Conservation (phyloP, 2,888 invertebrate species). For the Thysanoteuthis rhombus region DNA sequence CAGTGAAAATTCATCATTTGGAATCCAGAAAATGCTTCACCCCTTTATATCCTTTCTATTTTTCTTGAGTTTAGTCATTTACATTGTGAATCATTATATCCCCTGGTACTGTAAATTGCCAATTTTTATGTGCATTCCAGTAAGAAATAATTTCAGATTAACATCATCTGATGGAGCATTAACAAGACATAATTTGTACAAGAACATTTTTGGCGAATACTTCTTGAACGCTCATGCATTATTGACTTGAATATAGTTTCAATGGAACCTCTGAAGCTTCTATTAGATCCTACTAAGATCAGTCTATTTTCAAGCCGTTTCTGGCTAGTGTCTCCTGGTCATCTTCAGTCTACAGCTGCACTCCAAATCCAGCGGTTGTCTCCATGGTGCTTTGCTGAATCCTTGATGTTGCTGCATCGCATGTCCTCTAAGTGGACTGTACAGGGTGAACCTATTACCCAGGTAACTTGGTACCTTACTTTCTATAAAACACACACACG, state of each 20-base stretch:
- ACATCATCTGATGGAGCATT: too few relatives aligned
- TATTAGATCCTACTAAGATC: background rate
- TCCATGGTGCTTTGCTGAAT: background rate
- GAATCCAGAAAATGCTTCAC: too few relatives aligned
- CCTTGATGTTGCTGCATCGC: background rate
- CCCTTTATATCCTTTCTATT: too few relatives aligned
- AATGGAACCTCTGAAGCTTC: background rate
- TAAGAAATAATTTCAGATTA: too few relatives aligned
- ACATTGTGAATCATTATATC: too few relatives aligned
- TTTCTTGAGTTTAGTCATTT: too few relatives aligned
- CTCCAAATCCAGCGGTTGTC: background rate
- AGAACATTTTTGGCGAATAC: background rate
- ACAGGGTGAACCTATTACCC: background rate
- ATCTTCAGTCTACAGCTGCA: background rate
- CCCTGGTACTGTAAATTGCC: too few relatives aligned
- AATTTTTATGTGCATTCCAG: too few relatives aligned
- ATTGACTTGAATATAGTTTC: background rate
- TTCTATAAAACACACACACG: background rate
- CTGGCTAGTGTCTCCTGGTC: background rate
- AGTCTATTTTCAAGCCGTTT: background rate
- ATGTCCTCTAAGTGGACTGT: background rate
- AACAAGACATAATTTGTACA: too few relatives aligned
- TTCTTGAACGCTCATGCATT: background rate
- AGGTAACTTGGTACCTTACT: slow-evolving; percentile 12
- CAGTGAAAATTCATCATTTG: too few relatives aligned